A percentile compares a stretch with the other conserved stretches of the same genome.
Evolutionary conservation across 2,888 invertebrate species (phyloP).

Genomic region (Diaperis boleti): DNA sequence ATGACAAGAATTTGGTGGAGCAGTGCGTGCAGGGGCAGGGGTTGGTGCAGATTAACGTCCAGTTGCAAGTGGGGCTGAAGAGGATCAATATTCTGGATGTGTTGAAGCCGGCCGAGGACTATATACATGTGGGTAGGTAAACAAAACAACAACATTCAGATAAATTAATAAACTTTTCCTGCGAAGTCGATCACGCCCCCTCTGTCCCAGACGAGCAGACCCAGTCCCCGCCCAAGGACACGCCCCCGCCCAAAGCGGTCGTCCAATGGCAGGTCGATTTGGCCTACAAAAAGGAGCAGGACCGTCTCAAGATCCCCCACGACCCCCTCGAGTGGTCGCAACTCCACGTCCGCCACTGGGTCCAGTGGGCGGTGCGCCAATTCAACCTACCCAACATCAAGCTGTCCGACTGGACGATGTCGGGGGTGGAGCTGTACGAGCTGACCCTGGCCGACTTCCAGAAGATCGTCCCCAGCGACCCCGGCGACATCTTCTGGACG

Average conservation of each 20-base stretch:
- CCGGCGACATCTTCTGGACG: constrained; percentile 93
- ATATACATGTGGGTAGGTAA: constrained; percentile 67
- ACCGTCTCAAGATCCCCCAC: constrained; percentile 74
- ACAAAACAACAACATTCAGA: too few relatives aligned
- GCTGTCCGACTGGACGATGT: constrained; percentile 83
- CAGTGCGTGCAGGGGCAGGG: constrained; percentile 95
- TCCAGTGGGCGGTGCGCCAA: constrained; percentile 92
- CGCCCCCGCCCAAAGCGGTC: constrained; percentile 57
- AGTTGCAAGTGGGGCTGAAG: constrained; percentile 78
- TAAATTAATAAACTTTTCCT: too few relatives aligned
- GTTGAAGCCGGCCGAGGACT: constrained; percentile 91
- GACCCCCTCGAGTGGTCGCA: constrained; percentile 76
- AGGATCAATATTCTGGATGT: constrained; percentile 95
- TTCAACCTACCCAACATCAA: constrained; percentile 83
- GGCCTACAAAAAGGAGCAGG: constrained; percentile 81
- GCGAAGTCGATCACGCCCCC: too few relatives aligned
- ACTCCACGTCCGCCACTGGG: constrained; percentile 90
- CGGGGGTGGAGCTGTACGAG: constrained; percentile 74
- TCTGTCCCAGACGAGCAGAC: constrained; percentile 22
- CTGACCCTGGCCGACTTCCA: constrained; percentile 78
- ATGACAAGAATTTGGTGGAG: constrained; percentile 90
- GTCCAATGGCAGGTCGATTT: constrained; percentile 89
- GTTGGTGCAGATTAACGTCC: constrained; percentile 91
- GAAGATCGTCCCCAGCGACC: constrained; percentile 81
- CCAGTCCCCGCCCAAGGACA: constrained; percentile 8